A percentile compares a stretch with the other conserved stretches of the same genome.
Conservation (phyloP, 2,888 invertebrate species). For the Brenthis daphne region DNA sequence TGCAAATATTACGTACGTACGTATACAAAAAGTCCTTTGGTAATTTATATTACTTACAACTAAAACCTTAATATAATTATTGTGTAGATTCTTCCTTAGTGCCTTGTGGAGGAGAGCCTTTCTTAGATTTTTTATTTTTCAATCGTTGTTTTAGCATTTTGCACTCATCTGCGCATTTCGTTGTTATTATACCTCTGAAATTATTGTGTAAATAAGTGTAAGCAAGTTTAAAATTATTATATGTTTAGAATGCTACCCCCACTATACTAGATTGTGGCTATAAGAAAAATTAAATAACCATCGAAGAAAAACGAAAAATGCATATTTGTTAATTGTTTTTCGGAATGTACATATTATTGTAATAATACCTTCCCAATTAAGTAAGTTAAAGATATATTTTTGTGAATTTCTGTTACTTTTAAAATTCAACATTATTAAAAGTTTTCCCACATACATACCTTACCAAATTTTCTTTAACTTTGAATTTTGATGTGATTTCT, state of each 20-base stretch:
- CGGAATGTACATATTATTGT: no score
- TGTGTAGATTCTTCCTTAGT: background rate
- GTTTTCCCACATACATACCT: slow-evolving; percentile 51
- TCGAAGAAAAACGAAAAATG: background rate
- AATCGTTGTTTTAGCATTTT: slow-evolving; percentile 79
- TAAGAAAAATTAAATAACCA: no score
- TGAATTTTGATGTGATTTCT: slow-evolving; percentile 74
- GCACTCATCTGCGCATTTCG: slow-evolving; percentile 84
- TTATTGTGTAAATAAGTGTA: background rate
- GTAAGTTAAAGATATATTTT: no score
- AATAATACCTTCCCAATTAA: no score
- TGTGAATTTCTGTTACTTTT: background rate
- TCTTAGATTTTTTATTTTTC: slow-evolving; percentile 53
- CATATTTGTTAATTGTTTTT: background rate
- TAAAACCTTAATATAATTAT: slow-evolving; percentile 1
- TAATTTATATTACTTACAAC: slow-evolving; percentile 4
- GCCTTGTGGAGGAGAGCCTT: background rate
- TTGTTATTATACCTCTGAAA: slow-evolving; percentile 81
- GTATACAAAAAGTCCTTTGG: slow-evolving; percentile 23
- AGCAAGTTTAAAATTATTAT: background rate
- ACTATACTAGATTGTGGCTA: no score
- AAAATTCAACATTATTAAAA: no score
- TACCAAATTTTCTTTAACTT: slow-evolving; percentile 78
- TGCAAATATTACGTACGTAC: background rate
- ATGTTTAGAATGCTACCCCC: no score